Evolutionary conservation across 2,888 invertebrate species (phyloP), one percentile per base, ranked within the genome.

Genomic region (Drosophila macrothrix): DNA sequence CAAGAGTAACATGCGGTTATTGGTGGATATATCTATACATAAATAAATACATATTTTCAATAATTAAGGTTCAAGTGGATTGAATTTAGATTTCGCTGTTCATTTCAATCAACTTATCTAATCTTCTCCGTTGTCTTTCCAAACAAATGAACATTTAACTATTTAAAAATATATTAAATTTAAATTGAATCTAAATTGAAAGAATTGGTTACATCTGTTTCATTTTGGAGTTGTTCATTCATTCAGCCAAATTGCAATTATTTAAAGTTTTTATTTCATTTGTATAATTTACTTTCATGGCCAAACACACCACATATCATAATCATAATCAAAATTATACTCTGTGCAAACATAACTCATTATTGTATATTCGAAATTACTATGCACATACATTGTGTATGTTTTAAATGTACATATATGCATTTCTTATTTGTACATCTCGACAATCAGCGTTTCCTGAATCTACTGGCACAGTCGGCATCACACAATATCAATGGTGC

Each of bases 391-490:
- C 28, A 55, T 39, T 55, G 19, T 53, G 55, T 52, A 35, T 63
- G 35, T 66, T 28, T 25, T 31, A 35, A 28, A 53, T 49, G 29
- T 58, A 43, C 19, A 37, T 70, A 33, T 50, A 49, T 62, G 50
- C 49, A 39, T 64, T 66, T 56, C 37, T 37, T 55, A 50, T 41
- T 50, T 67, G 43, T 65, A 41, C 66, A 73, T 58, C 53, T 49
- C 22, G 29, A 55, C 25, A 28, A 56, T 69, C 67, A 93, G 93
- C 91, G 92, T 78, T 92, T 92, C 82, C 83, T 92, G 82, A 92
- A 92, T 84, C 87, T 92, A 78, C 80, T 93, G 83, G 90, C 93
- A 83, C 93, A 93, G 81, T 93, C 92, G 93, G 90, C 92, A 70
- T 79, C 81, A 46, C 80, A 91, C 77, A 91, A 85, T 80, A 82